A percentile compares a stretch with the other conserved stretches of the same genome.
These are phyloP conservation scores for Apotomis capreana DNA, from an alignment of 2,888 invertebrate genomes.

Conservation along the genomic window DNA sequence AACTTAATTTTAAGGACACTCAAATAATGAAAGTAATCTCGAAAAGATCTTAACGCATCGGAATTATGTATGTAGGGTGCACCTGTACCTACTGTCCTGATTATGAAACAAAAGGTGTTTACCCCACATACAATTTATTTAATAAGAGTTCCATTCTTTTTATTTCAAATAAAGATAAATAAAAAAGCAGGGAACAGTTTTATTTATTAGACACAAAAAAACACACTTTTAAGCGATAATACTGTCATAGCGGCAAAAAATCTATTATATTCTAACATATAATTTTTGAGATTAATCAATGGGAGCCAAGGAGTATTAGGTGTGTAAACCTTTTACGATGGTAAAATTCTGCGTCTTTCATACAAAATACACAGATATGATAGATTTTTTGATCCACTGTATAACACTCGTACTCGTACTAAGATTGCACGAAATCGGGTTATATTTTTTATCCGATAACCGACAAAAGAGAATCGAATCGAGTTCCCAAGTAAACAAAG, in stretches of 20 bases:
- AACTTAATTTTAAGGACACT: constrained; percentile 2
- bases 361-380: too few species aligned
- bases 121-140: constrained; percentile 22
- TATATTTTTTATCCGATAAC: not conserved
- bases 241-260: too few species aligned
- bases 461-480: constrained; percentile 13
- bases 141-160: constrained; percentile 19
- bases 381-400: too few species aligned
- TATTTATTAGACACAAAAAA: too few species aligned
- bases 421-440: too few species aligned
- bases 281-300: too few species aligned
- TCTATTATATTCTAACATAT: too few species aligned
- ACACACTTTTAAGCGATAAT: too few species aligned
- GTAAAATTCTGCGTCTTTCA: too few species aligned
- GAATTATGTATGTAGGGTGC: constrained; percentile 51
- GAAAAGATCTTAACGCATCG: constrained; percentile 33
- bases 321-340: too few species aligned
- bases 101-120: constrained; percentile 43
- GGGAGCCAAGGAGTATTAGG: too few species aligned
- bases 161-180: constrained; percentile 1
- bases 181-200: not conserved
- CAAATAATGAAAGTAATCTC: constrained; percentile 39
- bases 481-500: constrained; percentile 26
- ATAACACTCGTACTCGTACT: too few species aligned
- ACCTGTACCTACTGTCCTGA: constrained; percentile 57